Evolutionary conservation across 2,113 vertebrate genomes (phyloP).

Genomic region (Rattus norvegicus): DNA sequence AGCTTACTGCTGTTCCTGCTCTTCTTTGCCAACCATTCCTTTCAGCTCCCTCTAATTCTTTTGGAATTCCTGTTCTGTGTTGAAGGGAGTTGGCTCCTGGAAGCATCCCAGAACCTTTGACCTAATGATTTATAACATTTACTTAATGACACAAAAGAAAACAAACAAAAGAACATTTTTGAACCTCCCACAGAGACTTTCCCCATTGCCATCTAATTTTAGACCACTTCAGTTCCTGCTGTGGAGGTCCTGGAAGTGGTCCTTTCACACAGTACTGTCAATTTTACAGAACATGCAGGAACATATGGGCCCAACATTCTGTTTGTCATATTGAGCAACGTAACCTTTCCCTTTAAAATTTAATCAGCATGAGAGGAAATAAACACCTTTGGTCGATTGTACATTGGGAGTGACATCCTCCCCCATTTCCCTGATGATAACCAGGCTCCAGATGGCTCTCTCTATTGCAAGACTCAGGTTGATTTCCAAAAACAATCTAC

Average conservation of each 20-base stretch:
- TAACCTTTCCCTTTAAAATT: slow-evolving; percentile 73
- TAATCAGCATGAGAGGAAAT: slow-evolving; percentile 63
- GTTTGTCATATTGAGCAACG: slow-evolving; percentile 13
- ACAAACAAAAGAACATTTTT: slow-evolving; percentile 57
- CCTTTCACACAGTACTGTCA: slow-evolving; percentile 45
- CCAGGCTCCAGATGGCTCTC: slow-evolving; percentile 11
- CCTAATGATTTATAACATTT: slow-evolving; percentile 70
- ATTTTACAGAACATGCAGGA: slow-evolving; percentile 19
- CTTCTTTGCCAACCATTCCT: not conserved
- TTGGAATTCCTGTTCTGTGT: slow-evolving; percentile 6
- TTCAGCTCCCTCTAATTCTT: not conserved
- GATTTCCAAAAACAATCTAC: slow-evolving; percentile 5
- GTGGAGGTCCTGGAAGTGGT: not conserved
- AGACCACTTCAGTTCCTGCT: slow-evolving; percentile 71
- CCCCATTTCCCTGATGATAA: slow-evolving; percentile 34
- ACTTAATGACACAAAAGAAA: slow-evolving; percentile 73
- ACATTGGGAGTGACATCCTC: slow-evolving; percentile 54
- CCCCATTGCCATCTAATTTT: slow-evolving; percentile 68
- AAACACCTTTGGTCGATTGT: slow-evolving; percentile 21
- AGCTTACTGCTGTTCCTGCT: not conserved
- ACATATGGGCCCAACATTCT: slow-evolving; percentile 21
- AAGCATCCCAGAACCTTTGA: slow-evolving; percentile 63
- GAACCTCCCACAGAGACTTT: slow-evolving; percentile 72
- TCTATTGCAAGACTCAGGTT: not conserved
- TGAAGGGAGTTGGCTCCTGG: slow-evolving; percentile 71